These are phyloP conservation scores for Sebastes hopkinsi DNA, from an alignment of 2,797 vertebrate species.

Conservation along the genomic window DNA sequence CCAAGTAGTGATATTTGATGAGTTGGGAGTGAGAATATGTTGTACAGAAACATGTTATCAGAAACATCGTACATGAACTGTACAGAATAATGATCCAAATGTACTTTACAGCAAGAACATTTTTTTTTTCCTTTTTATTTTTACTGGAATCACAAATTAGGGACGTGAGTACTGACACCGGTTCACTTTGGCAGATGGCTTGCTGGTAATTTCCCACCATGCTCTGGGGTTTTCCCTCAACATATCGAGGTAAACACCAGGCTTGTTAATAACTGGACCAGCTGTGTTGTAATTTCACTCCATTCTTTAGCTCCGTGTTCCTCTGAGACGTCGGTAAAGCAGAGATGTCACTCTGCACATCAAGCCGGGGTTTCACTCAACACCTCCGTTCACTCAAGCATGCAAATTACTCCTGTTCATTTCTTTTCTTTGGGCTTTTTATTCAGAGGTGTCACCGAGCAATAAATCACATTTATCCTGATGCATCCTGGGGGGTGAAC, in stretches of 20 bases:
- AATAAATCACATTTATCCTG: slow-evolving; percentile 23
- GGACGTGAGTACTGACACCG: not conserved
- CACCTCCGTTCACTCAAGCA: not conserved
- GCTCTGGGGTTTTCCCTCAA: not conserved
- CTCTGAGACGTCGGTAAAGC: not conserved
- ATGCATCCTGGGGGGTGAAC: slow-evolving; percentile 32
- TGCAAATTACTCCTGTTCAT: not conserved
- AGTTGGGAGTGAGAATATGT: too few species aligned
- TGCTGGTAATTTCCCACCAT: not conserved
- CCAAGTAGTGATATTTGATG: too few species aligned
- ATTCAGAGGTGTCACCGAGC: slow-evolving; percentile 5
- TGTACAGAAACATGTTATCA: not conserved
- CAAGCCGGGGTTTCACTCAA: not conserved
- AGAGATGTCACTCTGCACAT: not conserved
- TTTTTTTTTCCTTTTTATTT: too few species aligned
- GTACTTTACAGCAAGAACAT: too few species aligned
- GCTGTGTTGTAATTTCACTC: slow-evolving; percentile 5
- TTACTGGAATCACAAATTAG: not conserved
- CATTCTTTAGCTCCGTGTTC: not conserved
- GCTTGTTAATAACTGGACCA: slow-evolving; percentile 15
- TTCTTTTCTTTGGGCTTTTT: not conserved
- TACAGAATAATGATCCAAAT: not conserved
- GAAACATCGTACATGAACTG: not conserved
- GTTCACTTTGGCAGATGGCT: not conserved
- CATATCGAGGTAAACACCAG: slow-evolving; percentile 5